These are phyloP conservation scores for Aphelenchoides bicaudatus DNA, from an alignment of 2,888 invertebrate species.

Conservation along the genomic window DNA sequence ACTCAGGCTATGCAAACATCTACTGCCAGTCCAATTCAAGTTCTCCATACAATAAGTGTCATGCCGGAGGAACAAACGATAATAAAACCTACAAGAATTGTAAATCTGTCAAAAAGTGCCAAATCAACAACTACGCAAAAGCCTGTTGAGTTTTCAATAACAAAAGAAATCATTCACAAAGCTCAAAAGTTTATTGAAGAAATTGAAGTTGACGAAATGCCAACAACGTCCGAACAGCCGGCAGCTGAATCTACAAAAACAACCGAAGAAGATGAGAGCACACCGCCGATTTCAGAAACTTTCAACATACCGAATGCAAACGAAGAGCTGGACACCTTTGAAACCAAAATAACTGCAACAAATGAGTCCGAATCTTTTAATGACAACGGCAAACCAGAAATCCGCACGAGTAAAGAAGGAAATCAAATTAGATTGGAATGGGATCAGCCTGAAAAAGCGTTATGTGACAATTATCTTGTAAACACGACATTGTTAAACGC, in stretches of 20 bases:
- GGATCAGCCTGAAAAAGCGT: constrained; percentile 44
- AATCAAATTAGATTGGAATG: constrained; percentile 42
- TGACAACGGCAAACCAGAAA: not conserved
- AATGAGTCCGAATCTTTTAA: too few relatives aligned
- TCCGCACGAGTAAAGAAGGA: not conserved
- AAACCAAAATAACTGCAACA: not conserved
- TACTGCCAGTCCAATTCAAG: too few relatives aligned
- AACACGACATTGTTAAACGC: constrained; percentile 47
- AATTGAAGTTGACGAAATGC: not conserved
- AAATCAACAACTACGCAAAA: not conserved
- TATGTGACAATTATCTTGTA: constrained; percentile 54
- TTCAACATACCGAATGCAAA: not conserved
- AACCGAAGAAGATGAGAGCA: not conserved
- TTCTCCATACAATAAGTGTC: too few relatives aligned
- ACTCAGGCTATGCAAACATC: not conserved
- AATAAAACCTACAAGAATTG: too few relatives aligned
- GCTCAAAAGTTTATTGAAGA: not conserved
- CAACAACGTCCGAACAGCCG: not conserved
- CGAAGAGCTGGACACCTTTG: not conserved
- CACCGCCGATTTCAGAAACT: not conserved
- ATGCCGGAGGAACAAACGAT: too few relatives aligned
- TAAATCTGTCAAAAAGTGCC: too few relatives aligned
- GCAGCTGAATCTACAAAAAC: too few relatives aligned
- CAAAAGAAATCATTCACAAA: not conserved
- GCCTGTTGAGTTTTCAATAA: not conserved